Conservation (phyloP, 2,888 invertebrate genomes). For the Antheraea yamamai region DNA sequence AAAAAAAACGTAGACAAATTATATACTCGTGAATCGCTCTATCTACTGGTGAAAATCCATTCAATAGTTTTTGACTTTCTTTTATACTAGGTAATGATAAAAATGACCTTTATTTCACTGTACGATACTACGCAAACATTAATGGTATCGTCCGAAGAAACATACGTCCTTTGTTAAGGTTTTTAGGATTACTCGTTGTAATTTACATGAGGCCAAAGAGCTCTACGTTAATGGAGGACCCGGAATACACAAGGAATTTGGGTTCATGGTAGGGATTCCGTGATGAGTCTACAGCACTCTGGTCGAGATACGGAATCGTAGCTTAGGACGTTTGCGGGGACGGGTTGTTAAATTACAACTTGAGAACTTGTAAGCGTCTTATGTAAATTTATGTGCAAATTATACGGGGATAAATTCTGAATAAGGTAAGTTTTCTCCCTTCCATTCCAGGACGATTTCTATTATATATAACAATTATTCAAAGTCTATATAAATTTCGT, state of each 20-base stretch:
- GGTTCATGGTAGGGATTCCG: constrained; percentile 33
- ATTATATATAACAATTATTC: not conserved
- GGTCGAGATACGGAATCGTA: constrained; percentile 36
- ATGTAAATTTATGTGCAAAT: constrained; percentile 5
- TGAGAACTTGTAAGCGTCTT: constrained; percentile 16
- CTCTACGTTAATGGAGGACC: constrained; percentile 22
- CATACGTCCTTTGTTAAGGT: constrained; percentile 23
- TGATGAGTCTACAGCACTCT: constrained; percentile 44
- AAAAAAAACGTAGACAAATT: too few species aligned
- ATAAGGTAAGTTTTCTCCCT: not conserved
- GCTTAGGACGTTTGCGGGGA: constrained; percentile 32
- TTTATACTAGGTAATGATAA: too few species aligned
- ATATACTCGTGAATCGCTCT: too few species aligned
- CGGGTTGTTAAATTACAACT: constrained; percentile 26
- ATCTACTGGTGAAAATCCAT: too few species aligned
- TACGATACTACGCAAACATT: not conserved
- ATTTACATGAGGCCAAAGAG: constrained; percentile 10
- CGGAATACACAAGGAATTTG: constrained; percentile 31
- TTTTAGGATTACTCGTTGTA: constrained; percentile 12
- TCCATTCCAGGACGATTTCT: not conserved
- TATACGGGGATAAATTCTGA: not conserved
- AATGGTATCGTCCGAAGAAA: not conserved
- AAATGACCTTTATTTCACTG: not conserved
- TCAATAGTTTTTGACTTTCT: too few species aligned
- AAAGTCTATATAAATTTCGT: not conserved